Evolutionary conservation across 2,113 vertebrate genomes (phyloP), one percentile per base, ranked within the genome.

Genomic region (Pogona vitticeps): DNA sequence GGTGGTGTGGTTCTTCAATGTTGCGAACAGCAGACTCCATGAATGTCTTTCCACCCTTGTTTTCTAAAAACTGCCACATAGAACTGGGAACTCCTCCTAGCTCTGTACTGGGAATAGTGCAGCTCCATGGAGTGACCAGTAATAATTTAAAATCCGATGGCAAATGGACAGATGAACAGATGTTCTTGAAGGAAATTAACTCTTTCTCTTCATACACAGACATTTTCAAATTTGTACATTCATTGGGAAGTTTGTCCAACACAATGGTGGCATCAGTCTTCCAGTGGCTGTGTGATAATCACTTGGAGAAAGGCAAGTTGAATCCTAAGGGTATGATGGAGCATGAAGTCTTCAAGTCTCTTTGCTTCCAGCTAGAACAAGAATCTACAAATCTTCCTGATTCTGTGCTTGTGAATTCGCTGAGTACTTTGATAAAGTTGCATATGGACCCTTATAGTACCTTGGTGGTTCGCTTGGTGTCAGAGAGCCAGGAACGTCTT

Each of bases 241-340:
- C 97, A 0, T 40, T 95, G 76, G 93, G 94, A 38, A 70, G 89
- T 3, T 80, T 98, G 89, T 96, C 97, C 0, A 97, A 97, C 77
- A 88, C 82, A 38, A 93, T 97, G 96, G 97, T 97, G 0, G 96
- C 96, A 0, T 94, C 94, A 33, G 97, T 95, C 5, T 94, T 99
- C 28, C 96, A 96, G 73, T 96, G 95, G n/a, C 94, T 99, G 80
- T 97, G 97, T 38, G 97, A 98, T 85, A 42, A 98, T 85, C 97
- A 97, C 86, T 91, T 87, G 38, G 95, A 91, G 18, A 92, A 86
- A 0, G 20, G 1, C 0, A 85, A 89, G 0, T 91, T 97, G n/a
- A 94, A 96, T 31, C 96, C 96, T 0, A 12, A 84, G 28, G 82
- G 23, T 3, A 67, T 98, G 8, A 89, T 98, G 63, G 95, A 97